phyloP scores from a whole-genome alignment of 2,113 vertebrate species.

The Centropus bengalensis region DNA sequence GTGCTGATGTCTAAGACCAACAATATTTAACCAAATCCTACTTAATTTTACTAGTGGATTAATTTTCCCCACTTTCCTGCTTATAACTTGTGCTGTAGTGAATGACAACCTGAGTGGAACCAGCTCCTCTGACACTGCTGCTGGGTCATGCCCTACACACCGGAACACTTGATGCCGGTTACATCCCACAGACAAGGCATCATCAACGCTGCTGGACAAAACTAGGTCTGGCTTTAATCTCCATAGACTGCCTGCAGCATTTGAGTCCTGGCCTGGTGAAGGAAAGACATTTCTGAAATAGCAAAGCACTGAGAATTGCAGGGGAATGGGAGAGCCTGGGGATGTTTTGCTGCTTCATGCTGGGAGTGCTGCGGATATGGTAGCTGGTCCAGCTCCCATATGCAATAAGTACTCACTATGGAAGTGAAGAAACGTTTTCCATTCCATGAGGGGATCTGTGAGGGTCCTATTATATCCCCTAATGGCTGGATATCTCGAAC shows the following conservation, averaged over 20 bases:
- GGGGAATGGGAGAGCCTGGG: not conserved
- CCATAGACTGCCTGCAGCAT: constrained; percentile 2
- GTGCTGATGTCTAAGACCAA: not conserved
- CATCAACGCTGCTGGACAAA: constrained; percentile 27
- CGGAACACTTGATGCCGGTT: constrained; percentile 21
- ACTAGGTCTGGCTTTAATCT: constrained; percentile 26
- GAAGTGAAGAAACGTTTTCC: not conserved
- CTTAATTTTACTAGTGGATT: not conserved
- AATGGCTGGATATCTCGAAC: not conserved
- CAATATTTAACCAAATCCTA: not conserved
- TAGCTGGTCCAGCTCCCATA: not conserved
- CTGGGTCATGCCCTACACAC: not conserved
- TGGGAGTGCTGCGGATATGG: accelerated
- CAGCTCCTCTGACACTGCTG: constrained; percentile 23
- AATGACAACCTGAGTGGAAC: constrained; percentile 2
- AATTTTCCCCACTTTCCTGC: not conserved
- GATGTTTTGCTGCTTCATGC: not conserved
- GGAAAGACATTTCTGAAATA: constrained; percentile 1
- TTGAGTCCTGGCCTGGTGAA: not conserved
- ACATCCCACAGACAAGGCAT: constrained; percentile 2
- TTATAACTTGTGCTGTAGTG: not conserved
- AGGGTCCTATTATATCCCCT: not conserved
- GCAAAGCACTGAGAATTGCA: not conserved
- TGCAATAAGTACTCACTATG: not conserved
- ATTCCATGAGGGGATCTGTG: not conserved